Conservation (phyloP, 2,888 invertebrate genomes). For the Drosophila imparisetae region DNA sequence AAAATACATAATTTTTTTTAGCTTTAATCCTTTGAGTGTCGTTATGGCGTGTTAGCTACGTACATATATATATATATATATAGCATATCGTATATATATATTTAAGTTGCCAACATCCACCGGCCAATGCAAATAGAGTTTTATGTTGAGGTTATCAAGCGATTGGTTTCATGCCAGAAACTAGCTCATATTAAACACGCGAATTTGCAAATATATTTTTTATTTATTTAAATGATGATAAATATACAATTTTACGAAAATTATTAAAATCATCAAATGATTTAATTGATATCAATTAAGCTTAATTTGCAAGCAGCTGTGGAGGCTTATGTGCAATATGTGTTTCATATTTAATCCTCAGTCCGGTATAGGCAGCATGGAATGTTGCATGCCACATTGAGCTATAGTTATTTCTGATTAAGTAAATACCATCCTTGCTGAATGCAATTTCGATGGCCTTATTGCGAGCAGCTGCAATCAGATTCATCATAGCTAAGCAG, state of each 20-base stretch:
- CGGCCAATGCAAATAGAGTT: not conserved
- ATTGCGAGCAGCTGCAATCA: constrained; percentile 30
- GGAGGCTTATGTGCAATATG: constrained; percentile 12
- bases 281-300: constrained; percentile 41
- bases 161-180: not conserved
- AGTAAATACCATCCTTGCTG: constrained; percentile 20
- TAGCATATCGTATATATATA: not conserved
- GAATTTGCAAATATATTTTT: not conserved
- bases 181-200: not conserved
- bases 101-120: not conserved
- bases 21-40: not conserved
- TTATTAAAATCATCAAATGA: constrained; percentile 14
- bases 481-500: constrained; percentile 8
- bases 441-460: constrained; percentile 10
- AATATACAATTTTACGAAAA: not conserved
- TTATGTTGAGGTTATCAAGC: not conserved
- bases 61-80: not conserved
- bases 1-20: not conserved
- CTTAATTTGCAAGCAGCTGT: constrained; percentile 2
- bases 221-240: not conserved
- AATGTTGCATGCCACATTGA: constrained; percentile 16
- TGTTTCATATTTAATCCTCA: constrained; percentile 56
- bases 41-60: not conserved
- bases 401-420: constrained; percentile 52
- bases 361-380: constrained; percentile 53